These are phyloP conservation scores for Cryptocephalus moraei DNA, from an alignment of 2,888 invertebrate species.

Conservation along the genomic window DNA sequence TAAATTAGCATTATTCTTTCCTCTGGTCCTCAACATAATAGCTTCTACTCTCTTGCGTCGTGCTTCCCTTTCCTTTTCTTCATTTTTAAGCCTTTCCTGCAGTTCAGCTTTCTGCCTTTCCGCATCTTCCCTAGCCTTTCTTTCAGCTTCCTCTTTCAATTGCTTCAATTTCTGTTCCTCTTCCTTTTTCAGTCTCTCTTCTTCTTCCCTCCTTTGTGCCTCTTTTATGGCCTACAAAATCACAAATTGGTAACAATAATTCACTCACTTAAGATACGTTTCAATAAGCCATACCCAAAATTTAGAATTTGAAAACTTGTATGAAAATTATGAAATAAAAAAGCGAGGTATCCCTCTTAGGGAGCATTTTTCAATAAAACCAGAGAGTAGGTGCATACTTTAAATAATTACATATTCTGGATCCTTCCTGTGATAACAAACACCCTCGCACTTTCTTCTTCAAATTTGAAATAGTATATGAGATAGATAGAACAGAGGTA, in stretches of 20 bases:
- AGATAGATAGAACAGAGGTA: no score
- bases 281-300: constrained; percentile 1
- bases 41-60: constrained; percentile 85
- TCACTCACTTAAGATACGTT: background rate
- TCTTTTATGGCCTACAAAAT: constrained; percentile 49
- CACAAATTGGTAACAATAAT: background rate
- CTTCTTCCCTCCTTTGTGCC: constrained; percentile 65
- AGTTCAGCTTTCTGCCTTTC: constrained; percentile 75
- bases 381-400: no score
- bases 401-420: no score
- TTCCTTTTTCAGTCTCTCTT: constrained; percentile 62
- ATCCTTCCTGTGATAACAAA: no score
- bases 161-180: constrained; percentile 52
- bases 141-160: constrained; percentile 67
- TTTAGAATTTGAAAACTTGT: background rate
- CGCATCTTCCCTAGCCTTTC: constrained; percentile 74
- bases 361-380: no score
- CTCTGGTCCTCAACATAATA: constrained; percentile 84
- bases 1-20: constrained; percentile 32
- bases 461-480: no score
- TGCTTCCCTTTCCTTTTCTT: constrained; percentile 81
- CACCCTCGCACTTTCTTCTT: no score
- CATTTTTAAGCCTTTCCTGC: constrained; percentile 70
- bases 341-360: no score
- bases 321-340: background rate